Conservation (phyloP, 2,113 vertebrate species). For the Perca flavescens region DNA sequence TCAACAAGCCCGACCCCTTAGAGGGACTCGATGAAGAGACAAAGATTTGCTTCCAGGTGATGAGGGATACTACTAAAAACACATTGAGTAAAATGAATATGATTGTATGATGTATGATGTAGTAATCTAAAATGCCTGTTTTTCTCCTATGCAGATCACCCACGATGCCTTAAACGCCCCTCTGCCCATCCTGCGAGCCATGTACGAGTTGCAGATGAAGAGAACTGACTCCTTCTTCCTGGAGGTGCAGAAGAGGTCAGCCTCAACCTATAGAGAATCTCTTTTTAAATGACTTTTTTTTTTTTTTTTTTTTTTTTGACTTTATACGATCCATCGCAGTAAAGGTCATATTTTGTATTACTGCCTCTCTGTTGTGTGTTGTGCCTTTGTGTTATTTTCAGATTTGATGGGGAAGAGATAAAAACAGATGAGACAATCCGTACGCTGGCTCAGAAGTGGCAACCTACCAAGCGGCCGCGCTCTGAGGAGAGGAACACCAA, state of each 20-base stretch:
- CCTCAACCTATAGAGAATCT: not conserved
- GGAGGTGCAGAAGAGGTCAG: conserved; percentile 95
- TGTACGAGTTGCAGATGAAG: conserved; percentile 97
- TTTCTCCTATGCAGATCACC: conserved; percentile 86
- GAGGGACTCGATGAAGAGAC: conserved; percentile 97
- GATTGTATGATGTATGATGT: too few relatives aligned
- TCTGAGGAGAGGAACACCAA: conserved; percentile 91
- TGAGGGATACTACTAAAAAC: not conserved
- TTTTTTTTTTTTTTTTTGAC: not conserved
- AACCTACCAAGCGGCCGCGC: conserved; percentile 86
- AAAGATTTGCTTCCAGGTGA: conserved; percentile 96
- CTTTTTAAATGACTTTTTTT: not conserved
- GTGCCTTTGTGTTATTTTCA: conserved; percentile 57
- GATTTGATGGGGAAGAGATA: conserved; percentile 95
- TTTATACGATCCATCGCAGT: not conserved
- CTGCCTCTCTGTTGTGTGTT: not conserved
- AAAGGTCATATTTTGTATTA: not conserved
- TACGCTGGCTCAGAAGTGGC: conserved; percentile 95
- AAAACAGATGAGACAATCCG: conserved; percentile 94
- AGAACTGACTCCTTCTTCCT: conserved; percentile 95
- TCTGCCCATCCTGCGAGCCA: conserved; percentile 93
- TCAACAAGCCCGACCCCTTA: conserved; percentile 90
- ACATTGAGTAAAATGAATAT: not conserved
- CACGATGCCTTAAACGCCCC: conserved; percentile 96
- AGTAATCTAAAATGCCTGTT: not conserved